Evolutionary conservation across 2,888 invertebrate genomes (phyloP), one percentile per base, ranked within the genome.

Genomic region (Trichogramma dendrolimi): DNA sequence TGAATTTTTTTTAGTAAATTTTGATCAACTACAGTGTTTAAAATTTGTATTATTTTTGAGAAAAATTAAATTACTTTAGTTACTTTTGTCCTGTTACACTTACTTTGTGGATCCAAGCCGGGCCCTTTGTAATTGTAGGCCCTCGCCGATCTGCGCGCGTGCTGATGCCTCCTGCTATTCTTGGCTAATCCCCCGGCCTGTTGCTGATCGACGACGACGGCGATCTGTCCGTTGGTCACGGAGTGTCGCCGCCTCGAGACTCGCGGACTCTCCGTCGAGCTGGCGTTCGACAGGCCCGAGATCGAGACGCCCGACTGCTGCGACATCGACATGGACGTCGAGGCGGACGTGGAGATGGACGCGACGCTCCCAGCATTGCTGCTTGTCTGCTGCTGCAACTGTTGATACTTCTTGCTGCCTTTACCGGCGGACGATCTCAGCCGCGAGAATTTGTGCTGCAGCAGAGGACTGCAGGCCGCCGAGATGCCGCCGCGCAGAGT

Each of bases 271-370:
- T 90, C 27, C 2, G 27, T 27, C 27, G 89, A 89, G 55, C 89
- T 90, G 67, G 88, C 88, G 73, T 89, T 90, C 76, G 90, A 92
- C 67, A 90, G 86, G 38, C 90, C 90, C 87, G 73, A 89, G 79
- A 27, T 27, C 27, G 27, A 27, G 83, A 89, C 89, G 1, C 90
- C 89, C 74, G 90, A 88, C 14, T 77, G 77, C 74, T 81, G 82
- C 4, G 83, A 82, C 81, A 83, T 83, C 1, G 78, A 78, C 51
- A 77, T 78, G 7, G 78, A 78, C 4, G 77, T 76, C 8, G 78
- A 78, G 5, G 76, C 72, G 4, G 77, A 78, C 2, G 78, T 77
- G 7, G 78, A 78, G 46, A 76, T 75, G 8, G 77, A 77, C 0
- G 76, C 77, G 38, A 92, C 80, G 1, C 91, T 92, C 11, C 89